Evolutionary conservation across 2,888 invertebrate species (phyloP), one percentile per base, ranked within the genome.

Genomic region (Tenthredo notha): DNA sequence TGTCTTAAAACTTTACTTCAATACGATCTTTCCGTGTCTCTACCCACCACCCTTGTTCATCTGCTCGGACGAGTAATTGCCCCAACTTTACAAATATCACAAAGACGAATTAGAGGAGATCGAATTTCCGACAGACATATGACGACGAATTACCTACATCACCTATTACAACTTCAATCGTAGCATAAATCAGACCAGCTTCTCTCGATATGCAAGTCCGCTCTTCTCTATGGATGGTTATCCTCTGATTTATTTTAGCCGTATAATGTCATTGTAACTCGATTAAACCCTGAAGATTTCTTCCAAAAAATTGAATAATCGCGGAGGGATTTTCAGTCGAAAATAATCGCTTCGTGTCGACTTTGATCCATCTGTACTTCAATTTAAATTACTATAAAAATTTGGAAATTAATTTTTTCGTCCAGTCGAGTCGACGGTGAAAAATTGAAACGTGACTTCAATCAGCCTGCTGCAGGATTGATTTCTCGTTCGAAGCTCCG

Each of bases 1-100:
- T 61, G 61, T 61, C 61, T 61, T 61, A 61, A 61, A 61, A 61
- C 61, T 61, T 61, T 21, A 61, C 61, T 61, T 61, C 21, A 61
- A 25, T 61, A 12, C 67, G 29, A 67, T 67, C 67, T 5, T 25
- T 29, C 7, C 37, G 6, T 37, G 33, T 70, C 37, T 18, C 33
- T 33, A 1, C 15, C 33, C n/a, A 15, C 18, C n/a, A 0, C 18
- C 70, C 37, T 21, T 25, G 21, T 25, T 61, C 61, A 70, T n/a
- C 37, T 15, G n/a, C 70, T 33, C 70, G 70, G 12, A 67, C 70
- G 70, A 33, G 37, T 70, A 37, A 70, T 70, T 37, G 37, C 25
- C 18, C 61, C 9, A 70, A 70, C 70, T 70, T 70, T 70, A 37
- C 37, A 37, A 70, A 70, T 70, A 70, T 70, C 70, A 18, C 37